phyloP scores from a whole-genome alignment of 2,797 vertebrate species.

The Onychomys leucogaster region DNA sequence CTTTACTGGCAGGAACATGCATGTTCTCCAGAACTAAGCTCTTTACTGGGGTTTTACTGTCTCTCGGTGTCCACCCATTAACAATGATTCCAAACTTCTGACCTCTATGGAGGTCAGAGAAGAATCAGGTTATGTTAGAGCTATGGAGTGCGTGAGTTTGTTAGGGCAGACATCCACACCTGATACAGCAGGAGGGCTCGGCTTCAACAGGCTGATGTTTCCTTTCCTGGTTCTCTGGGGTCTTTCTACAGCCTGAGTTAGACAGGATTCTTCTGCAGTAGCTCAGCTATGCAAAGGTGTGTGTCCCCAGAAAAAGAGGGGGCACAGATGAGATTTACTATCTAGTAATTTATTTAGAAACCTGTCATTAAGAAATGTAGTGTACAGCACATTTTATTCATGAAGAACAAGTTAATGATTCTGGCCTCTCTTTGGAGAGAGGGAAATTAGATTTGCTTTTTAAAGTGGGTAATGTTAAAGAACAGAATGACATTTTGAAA shows the following conservation, averaged over 20 bases:
- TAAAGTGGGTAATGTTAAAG: background rate
- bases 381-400: background rate
- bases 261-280: background rate
- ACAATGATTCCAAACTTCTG: background rate
- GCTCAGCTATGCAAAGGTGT: background rate
- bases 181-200: background rate
- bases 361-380: background rate
- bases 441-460: background rate
- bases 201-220: background rate
- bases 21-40: background rate
- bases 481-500: background rate
- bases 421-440: background rate
- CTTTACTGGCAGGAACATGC: no score
- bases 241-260: background rate
- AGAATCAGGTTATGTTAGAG: background rate
- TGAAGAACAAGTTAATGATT: background rate
- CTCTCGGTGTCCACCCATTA: background rate
- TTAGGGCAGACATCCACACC: background rate
- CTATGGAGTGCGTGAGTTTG: background rate
- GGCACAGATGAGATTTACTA: background rate
- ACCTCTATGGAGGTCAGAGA: background rate
- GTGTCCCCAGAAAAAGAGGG: background rate
- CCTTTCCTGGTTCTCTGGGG: background rate
- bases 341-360: background rate
- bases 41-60: background rate